Evolutionary conservation across 2,113 vertebrate genomes (phyloP), one percentile per base, ranked within the genome.

Genomic region (Chauna torquata): DNA sequence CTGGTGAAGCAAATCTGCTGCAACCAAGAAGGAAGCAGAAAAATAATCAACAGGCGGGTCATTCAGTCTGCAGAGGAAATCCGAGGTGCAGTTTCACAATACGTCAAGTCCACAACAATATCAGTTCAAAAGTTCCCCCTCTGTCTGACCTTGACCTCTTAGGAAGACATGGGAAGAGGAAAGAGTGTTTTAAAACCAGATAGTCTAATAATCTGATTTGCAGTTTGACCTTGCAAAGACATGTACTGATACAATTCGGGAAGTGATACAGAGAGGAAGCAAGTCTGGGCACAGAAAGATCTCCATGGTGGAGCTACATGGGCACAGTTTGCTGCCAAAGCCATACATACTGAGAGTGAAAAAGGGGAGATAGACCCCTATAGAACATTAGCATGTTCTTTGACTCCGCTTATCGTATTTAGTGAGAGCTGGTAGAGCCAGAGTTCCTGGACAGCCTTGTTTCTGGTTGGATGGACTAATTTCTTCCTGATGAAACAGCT

Each of bases 21-120:
- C 87, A 95, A 94, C 36, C 27, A 88, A 69, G 92, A 76, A 92
- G 96, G 96, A 97, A 97, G 93, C 54, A 91, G 92, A 85, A 95
- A 95, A 94, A 93, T 93, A 97, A 96, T 94, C 22, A 16, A 18
- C 66, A 3, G 34, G 11, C 0, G 3, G 70, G 82, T 91, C 4
- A 0, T 61, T 40, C 0, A 0, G 94, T 90, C 87, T 72, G 34
- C 62, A 91, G 93, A 90, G 96, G 96, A 97, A 96, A 91, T 88
- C 74, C 3, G 36, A 94, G 95, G 90, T 94, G 94, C 93, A 85
- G 87, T 49, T 95, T 80, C 92, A 96, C 96, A 96, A 94, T 91
- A 62, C n/a, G 18, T 12, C 11, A n/a, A 65, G 24, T 69, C 36
- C 85, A 88, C 49, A 97, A 93, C 90, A 95, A 94, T 72, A 27